Base-by-base conservation (phyloP, 1,140 invertebrate species). In the Panagrolaimus sp. region DNA sequence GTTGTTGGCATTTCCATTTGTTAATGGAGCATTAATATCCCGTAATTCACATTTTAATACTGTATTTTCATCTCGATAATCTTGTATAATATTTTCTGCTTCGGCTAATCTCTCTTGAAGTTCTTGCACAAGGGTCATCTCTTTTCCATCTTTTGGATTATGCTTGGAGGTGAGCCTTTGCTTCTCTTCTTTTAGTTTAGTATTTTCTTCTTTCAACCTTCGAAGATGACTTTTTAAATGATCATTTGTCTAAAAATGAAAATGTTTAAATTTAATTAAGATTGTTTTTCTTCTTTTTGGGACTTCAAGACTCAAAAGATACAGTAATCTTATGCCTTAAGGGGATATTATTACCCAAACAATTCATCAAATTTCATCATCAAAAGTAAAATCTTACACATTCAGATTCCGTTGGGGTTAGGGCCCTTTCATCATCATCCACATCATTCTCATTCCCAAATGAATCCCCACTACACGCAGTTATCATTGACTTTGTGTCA, bases 1-100 rank as follows among this genome's bases (percentile, higher is more conserved):
- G n/a, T n/a, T n/a, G n/a, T n/a, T 21, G n/a, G 24, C 21, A 47
- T 32, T 43, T 48, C n/a, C n/a, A n/a, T n/a, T n/a, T n/a, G n/a
- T n/a, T n/a, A n/a, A n/a, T n/a, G n/a, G 15, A 26, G 77, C 76
- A 70, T 78, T 73, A 8, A 73, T 38, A 26, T 77, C 76, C 17
- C 76, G 43, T 0, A 81, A 67, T 67, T 81, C 75, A 63, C 74
- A 78, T 47, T 83, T 81, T 2, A 81, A 76, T n/a, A 72, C 75
- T 21, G 76, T 76, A 63, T 82, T 81, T 63, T 81, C 80, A 38
- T 81, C 81, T 15, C 81, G 65, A 67, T 83, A 83, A 66, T 80
- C 78, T 38, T 83, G 71, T 46, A 83, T 70, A 24, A 72, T 62
- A 38, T 69, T 72, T 63, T 84, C 83, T 38, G 79, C 70, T 45